These are phyloP conservation scores for Meloidogyne hapla DNA, from an alignment of 1,140 invertebrate species.

Conservation along the genomic window DNA sequence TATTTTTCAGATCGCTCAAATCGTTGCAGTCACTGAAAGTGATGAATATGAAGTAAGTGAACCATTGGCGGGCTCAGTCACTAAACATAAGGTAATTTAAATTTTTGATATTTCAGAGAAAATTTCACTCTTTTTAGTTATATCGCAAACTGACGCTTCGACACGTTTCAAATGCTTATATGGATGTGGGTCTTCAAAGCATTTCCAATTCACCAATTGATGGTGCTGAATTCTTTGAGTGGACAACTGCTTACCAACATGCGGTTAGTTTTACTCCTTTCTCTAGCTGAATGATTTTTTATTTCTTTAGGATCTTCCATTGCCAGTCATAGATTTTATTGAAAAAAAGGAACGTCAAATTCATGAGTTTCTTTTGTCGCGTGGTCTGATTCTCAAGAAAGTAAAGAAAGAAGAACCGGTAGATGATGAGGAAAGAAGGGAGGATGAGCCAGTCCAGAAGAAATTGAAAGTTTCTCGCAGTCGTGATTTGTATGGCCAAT, in stretches of 20 bases:
- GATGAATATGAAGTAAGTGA: not conserved
- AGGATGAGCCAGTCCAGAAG: not conserved
- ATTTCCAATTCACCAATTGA: not conserved
- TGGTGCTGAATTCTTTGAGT: not conserved
- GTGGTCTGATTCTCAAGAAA: not conserved
- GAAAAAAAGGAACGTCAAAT: not conserved
- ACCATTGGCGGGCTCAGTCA: not conserved
- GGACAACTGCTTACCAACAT: not conserved
- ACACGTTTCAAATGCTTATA: not conserved
- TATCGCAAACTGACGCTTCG: not conserved
- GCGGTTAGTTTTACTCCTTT: not conserved
- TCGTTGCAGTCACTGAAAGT: not conserved
- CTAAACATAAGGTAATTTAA: not conserved
- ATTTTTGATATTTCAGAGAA: not conserved
- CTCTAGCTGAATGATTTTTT: no score
- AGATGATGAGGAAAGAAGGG: no score
- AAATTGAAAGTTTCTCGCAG: not conserved
- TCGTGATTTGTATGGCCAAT: not conserved
- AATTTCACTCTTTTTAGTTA: not conserved
- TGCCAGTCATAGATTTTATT: not conserved
- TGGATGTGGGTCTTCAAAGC: not conserved
- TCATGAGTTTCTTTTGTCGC: not conserved
- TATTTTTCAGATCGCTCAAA: not conserved
- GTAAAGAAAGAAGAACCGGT: not conserved
- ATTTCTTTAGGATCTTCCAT: not conserved